A percentile compares a stretch with the other conserved stretches of the same genome.
Evolutionary conservation across 2,797 vertebrate species (phyloP).

Genomic region (Pseudochaenichthys georgianus): DNA sequence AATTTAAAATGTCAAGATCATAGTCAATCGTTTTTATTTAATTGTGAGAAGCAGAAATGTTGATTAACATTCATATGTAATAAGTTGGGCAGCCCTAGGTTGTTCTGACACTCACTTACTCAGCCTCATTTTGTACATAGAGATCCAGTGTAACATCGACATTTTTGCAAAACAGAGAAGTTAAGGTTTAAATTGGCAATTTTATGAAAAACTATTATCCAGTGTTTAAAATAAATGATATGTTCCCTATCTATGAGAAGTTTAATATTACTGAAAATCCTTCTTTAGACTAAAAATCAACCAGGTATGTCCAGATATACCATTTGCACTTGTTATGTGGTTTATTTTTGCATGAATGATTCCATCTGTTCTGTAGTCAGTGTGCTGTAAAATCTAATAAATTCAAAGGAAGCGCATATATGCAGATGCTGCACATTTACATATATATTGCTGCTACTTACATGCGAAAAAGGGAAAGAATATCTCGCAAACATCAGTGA

Average conservation of each 20-base stretch:
- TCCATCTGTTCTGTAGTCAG: constrained; percentile 12
- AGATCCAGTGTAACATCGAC: not conserved
- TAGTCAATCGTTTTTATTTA: too few species aligned
- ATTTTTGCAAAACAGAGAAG: not conserved
- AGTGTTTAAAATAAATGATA: not conserved
- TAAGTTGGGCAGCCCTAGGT: too few species aligned
- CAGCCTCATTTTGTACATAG: not conserved
- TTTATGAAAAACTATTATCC: not conserved
- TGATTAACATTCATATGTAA: too few species aligned
- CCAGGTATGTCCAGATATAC: constrained; percentile 2
- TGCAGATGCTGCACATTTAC: constrained; percentile 64
- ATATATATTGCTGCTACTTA: constrained; percentile 74
- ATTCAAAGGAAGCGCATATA: constrained; percentile 33
- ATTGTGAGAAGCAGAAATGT: too few species aligned
- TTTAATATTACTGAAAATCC: not conserved
- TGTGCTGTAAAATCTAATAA: constrained; percentile 47
- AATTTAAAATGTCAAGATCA: too few species aligned
- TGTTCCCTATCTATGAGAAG: not conserved
- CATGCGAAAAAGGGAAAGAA: constrained; percentile 42
- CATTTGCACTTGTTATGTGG: constrained; percentile 22
- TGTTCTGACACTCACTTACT: not conserved
- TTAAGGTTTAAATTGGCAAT: too few species aligned
- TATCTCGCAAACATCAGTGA: constrained; percentile 53
- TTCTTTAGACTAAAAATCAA: not conserved
- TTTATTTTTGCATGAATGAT: constrained; percentile 22